Evolutionary conservation across 2,888 invertebrate genomes (phyloP).

Genomic region (Biston betularia): DNA sequence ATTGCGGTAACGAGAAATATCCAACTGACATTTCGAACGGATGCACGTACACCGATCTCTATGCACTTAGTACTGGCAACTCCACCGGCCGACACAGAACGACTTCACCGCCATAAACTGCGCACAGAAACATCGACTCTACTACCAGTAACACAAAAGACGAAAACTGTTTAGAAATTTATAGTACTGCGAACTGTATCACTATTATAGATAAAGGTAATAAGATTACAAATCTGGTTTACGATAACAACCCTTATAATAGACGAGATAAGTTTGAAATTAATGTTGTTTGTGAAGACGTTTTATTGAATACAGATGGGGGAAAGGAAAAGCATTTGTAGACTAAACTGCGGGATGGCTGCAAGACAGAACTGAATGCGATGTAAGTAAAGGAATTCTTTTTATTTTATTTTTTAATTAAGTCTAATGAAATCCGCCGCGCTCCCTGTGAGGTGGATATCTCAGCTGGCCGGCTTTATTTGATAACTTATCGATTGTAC

Average conservation of each 20-base stretch:
- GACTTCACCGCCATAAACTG: slow-evolving; percentile 44
- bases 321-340: slow-evolving; percentile 64
- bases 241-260: slow-evolving; percentile 45
- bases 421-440: slow-evolving; percentile 69
- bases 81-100: slow-evolving; percentile 45
- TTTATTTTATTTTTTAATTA: slow-evolving; percentile 79
- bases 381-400: slow-evolving; percentile 75
- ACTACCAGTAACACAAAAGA: slow-evolving; percentile 42
- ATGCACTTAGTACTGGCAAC: slow-evolving; percentile 77
- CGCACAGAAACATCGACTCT: slow-evolving; percentile 45
- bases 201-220: slow-evolving; percentile 47
- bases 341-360: slow-evolving; percentile 73
- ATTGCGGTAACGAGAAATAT: slow-evolving; percentile 83
- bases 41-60: slow-evolving; percentile 81
- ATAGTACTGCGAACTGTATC: slow-evolving; percentile 46
- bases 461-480: slow-evolving; percentile 44
- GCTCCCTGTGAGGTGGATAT: slow-evolving; percentile 47
- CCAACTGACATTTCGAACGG: slow-evolving; percentile 79
- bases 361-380: slow-evolving; percentile 68
- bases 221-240: slow-evolving; percentile 46
- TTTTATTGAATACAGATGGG: slow-evolving; percentile 40
- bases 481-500: slow-evolving; percentile 36
- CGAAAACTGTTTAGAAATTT: slow-evolving; percentile 38
- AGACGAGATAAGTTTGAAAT: slow-evolving; percentile 37
- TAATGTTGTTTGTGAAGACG: slow-evolving; percentile 27